These are phyloP conservation scores for Bombus vancouverensis DNA, from an alignment of 1,140 invertebrate species.

Conservation along the genomic window DNA sequence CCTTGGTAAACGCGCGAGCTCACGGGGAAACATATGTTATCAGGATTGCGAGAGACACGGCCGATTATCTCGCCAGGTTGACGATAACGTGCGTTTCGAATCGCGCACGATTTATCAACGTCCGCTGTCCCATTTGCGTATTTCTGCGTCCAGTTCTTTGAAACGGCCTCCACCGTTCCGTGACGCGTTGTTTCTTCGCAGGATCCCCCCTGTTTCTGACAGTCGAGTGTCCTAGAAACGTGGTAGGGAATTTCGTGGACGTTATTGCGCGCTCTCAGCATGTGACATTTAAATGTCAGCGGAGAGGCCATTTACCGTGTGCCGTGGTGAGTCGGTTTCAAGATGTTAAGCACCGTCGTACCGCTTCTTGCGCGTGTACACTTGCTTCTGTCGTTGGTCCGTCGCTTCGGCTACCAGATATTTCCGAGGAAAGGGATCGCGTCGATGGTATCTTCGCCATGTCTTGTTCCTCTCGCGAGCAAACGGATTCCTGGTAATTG, in stretches of 20 bases:
- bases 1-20: conserved; percentile 49
- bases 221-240: neutral
- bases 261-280: neutral
- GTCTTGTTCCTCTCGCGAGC: neutral
- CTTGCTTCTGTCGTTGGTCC: neutral
- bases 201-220: neutral
- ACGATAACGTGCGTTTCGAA: conserved; percentile 39
- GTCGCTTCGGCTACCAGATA: neutral
- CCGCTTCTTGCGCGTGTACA: too few species aligned
- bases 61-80: conserved; percentile 31
- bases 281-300: conserved; percentile 56
- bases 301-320: neutral
- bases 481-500: conserved; percentile 11
- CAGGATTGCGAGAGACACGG: neutral
- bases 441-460: neutral
- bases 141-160: neutral
- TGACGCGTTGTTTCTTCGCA: too few species aligned
- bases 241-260: conserved; percentile 10
- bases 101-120: conserved; percentile 29
- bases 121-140: neutral
- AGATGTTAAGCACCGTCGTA: neutral
- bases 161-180: too few species aligned
- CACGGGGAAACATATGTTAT: conserved; percentile 52
- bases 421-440: neutral
- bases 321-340: neutral